Evolutionary conservation across 2,797 vertebrate genomes (phyloP), one percentile per base, ranked within the genome.

Genomic region (Sebastes diaconus): DNA sequence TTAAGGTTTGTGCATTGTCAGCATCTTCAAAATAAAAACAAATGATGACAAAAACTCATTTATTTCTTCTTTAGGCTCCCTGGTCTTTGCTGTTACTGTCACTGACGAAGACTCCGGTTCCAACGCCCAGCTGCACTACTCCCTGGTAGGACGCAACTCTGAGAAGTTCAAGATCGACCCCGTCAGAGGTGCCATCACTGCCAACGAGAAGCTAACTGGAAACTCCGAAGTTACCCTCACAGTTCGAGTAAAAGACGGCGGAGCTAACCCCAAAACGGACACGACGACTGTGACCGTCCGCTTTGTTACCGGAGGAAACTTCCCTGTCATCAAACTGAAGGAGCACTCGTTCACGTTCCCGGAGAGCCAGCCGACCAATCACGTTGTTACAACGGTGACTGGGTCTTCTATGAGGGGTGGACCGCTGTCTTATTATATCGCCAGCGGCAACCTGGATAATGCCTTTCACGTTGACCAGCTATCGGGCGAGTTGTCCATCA

Each of bases 31-130:
- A 34, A 29, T 29, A 14, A 55, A 46, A 24, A 29, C 1, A 13
- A 27, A 27, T 32, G 1, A 8, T 34, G 0, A 4, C 6, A 16
- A 68, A 64, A 34, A 18, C 8, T 20, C 0, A 1, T 81, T 46
- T 86, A 1, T 90, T 14, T n/a, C 50, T 42, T 84, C 20, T 73
- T 42, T 81, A 99, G 99, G 98, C 42, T 97, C 97, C 0, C 94
- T 99, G 20, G 97, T 99, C 74, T 99, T 99, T 92, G 98, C 99
- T 0, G 98, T 99, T 14, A 99, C 99, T 0, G 99, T 99, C 82
- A 99, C 97, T 0, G 99, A 99, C 32, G 97, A 98, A 3, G 99
- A 99, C 77, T 91, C 95, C 0, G 97, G 98, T 12, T 94, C 97
- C 73, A 99, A 99, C 0, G 96, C 98, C 0, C 96, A 98, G 87